Conservation (phyloP, 2,888 invertebrate species). For the Mesoligia furuncula region DNA sequence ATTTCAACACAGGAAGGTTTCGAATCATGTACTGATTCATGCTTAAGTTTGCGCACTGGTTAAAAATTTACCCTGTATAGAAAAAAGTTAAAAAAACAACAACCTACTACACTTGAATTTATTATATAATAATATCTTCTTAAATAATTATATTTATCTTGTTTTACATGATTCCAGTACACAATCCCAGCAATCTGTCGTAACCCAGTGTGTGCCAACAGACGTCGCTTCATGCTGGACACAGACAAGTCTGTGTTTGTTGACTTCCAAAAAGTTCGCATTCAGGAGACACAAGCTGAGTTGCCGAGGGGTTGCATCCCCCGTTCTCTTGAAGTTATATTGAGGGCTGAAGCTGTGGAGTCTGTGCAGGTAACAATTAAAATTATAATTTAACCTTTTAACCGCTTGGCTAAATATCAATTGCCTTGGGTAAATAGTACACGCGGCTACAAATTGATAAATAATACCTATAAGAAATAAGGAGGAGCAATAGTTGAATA, state of each 20-base stretch:
- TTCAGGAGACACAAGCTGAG: conserved; percentile 99
- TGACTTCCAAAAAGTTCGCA: conserved; percentile 99
- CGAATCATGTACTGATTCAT: too few species aligned
- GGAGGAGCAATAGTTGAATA: too few species aligned
- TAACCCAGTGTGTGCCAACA: conserved; percentile 98
- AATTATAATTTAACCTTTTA: background rate
- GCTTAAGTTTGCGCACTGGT: too few species aligned
- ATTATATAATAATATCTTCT: too few species aligned
- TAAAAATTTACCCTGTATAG: too few species aligned
- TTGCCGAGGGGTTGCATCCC: conserved; percentile 99
- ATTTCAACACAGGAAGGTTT: too few species aligned
- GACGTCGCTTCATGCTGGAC: conserved; percentile 96
- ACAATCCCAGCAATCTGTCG: conserved; percentile 98
- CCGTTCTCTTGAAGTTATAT: conserved; percentile 97
- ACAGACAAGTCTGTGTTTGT: conserved; percentile 98
- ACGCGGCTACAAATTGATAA: too few species aligned
- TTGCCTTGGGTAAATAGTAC: too few species aligned
- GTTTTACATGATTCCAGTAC: conserved; percentile 87
- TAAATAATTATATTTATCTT: background rate
- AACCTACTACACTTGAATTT: background rate
- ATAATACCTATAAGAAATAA: too few species aligned
- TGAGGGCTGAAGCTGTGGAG: conserved; percentile 99
- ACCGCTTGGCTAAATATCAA: too few species aligned
- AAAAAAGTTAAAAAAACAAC: background rate
- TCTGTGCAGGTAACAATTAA: conserved; percentile 93